Evolutionary conservation across 2,797 vertebrate genomes (phyloP).

Genomic region (Loriculus beryllinus): DNA sequence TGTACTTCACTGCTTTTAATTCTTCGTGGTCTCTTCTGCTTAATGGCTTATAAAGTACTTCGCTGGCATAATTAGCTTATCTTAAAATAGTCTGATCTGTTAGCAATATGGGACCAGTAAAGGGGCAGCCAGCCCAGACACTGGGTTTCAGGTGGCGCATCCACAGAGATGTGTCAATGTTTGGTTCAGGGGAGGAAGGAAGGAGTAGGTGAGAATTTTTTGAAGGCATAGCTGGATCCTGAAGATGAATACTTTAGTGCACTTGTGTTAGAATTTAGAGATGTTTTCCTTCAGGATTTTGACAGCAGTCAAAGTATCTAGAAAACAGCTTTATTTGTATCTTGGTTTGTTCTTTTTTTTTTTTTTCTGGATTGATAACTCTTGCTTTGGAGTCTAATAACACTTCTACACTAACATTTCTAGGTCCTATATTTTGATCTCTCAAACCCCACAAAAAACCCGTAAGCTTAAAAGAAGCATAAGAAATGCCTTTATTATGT

Average conservation of each 20-base stretch:
- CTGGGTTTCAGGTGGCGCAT: not conserved
- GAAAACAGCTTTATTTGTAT: not conserved
- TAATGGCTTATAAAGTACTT: conserved; percentile 30
- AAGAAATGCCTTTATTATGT: not conserved
- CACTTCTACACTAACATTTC: accelerated
- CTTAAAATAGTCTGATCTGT: conserved; percentile 47
- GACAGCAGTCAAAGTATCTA: not conserved
- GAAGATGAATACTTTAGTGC: not conserved
- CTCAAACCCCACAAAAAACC: not conserved
- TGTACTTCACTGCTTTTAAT: conserved; percentile 29
- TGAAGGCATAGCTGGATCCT: accelerated
- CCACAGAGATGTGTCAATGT: not conserved
- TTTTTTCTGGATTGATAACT: not conserved
- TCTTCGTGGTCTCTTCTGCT: conserved; percentile 6
- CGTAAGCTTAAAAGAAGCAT: not conserved
- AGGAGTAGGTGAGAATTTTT: not conserved
- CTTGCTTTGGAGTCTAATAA: not conserved
- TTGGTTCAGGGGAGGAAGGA: not conserved
- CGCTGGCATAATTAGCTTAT: conserved; percentile 40
- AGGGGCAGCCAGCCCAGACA: not conserved
- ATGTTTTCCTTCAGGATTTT: not conserved
- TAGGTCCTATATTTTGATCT: not conserved
- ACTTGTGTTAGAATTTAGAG: not conserved
- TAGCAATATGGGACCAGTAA: not conserved
- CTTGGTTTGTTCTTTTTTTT: not conserved